These are phyloP conservation scores for Thera britannica DNA, from an alignment of 2,888 invertebrate species.

Conservation along the genomic window DNA sequence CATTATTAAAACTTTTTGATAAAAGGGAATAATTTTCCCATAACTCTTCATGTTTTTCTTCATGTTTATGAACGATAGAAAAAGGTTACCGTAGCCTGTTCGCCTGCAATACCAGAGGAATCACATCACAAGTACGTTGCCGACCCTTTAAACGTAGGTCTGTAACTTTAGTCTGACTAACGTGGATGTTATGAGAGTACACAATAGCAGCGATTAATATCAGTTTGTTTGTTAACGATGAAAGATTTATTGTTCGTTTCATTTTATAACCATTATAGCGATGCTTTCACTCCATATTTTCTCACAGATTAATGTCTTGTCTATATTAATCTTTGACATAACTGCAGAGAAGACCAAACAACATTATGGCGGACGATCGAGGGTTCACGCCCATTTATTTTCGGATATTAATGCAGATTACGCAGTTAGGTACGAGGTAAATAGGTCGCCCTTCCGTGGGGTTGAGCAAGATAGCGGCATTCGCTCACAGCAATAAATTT, in stretches of 20 bases:
- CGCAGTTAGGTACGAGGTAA: conserved; percentile 53
- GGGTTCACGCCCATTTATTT: conserved; percentile 54
- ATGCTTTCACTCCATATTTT: conserved; percentile 23
- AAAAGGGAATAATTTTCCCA: too few species aligned
- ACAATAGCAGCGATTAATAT: conserved; percentile 13
- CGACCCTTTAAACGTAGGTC: too few species aligned
- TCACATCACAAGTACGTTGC: too few species aligned
- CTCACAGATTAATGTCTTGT: conserved; percentile 30
- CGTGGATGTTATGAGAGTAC: too few species aligned
- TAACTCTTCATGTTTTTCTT: too few species aligned
- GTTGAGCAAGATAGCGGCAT: conserved; percentile 65
- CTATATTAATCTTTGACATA: not conserved
- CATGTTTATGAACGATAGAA: too few species aligned
- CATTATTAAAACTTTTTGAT: too few species aligned
- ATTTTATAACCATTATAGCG: conserved; percentile 24
- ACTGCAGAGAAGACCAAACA: conserved; percentile 41
- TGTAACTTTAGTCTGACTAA: too few species aligned
- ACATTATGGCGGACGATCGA: conserved; percentile 45
- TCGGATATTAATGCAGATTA: conserved; percentile 65
- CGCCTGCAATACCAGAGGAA: too few species aligned
- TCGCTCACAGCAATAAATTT: conserved; percentile 55
- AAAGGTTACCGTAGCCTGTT: too few species aligned
- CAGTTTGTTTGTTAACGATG: conserved; percentile 20
- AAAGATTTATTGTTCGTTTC: conserved; percentile 17
- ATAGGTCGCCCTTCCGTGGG: conserved; percentile 64